Conservation (phyloP, 2,888 invertebrate genomes). For the Tolmerus cingulatus region DNA sequence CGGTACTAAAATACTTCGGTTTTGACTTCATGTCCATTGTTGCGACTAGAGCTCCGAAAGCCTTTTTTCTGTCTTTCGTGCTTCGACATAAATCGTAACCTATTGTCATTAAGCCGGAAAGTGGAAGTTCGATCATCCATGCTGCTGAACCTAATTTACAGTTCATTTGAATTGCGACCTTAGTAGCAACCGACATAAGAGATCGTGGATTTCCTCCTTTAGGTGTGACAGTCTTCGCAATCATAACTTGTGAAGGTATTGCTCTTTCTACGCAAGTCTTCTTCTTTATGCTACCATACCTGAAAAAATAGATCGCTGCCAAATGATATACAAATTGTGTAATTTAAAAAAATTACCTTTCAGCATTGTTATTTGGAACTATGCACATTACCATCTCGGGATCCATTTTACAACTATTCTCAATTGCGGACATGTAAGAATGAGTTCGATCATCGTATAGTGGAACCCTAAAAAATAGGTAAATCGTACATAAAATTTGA, state of each 20-base stretch:
- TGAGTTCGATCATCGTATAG: conserved; percentile 70
- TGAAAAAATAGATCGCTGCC: conserved; percentile 42
- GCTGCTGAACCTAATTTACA: conserved; percentile 93
- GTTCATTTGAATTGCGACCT: conserved; percentile 91
- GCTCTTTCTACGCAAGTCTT: conserved; percentile 79
- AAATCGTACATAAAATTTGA: background rate
- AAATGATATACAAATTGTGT: background rate
- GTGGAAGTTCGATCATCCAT: conserved; percentile 79
- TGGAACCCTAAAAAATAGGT: conserved; percentile 39
- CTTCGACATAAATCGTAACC: conserved; percentile 93
- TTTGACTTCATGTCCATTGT: conserved; percentile 68
- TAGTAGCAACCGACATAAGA: conserved; percentile 85
- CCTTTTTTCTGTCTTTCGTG: conserved; percentile 70
- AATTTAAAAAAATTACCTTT: conserved; percentile 64
- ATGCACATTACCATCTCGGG: conserved; percentile 75
- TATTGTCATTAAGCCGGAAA: conserved; percentile 77
- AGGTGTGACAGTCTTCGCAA: conserved; percentile 52
- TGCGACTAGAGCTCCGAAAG: conserved; percentile 82
- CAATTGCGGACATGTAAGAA: conserved; percentile 71
- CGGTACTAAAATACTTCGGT: conserved; percentile 78
- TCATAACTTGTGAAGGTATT: conserved; percentile 72
- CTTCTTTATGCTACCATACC: conserved; percentile 88
- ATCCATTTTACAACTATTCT: conserved; percentile 67
- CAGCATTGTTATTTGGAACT: conserved; percentile 74
- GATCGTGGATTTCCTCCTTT: conserved; percentile 58